phyloP scores from a whole-genome alignment of 2,888 invertebrate species.

The Andrena praecox region DNA sequence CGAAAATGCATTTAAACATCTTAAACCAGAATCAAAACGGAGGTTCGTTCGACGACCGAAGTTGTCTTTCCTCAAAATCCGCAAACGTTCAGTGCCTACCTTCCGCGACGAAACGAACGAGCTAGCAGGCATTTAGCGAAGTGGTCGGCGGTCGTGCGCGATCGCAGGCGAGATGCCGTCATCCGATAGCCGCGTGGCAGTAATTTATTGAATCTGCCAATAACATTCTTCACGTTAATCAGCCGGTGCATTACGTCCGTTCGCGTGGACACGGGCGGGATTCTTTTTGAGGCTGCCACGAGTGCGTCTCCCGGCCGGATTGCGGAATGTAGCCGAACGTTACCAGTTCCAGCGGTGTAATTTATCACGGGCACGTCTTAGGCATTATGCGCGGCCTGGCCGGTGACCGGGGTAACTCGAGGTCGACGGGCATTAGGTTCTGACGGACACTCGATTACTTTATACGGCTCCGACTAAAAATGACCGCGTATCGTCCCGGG shows the following conservation, averaged over 20 bases:
- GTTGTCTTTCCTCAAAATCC: not conserved
- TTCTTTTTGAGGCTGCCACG: conserved; percentile 45
- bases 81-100: not conserved
- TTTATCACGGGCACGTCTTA: conserved; percentile 70
- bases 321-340: conserved; percentile 47
- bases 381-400: conserved; percentile 63
- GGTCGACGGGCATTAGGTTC: conserved; percentile 63
- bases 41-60: no score
- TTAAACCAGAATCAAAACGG: no score
- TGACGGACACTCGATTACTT: conserved; percentile 72
- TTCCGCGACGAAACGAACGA: not conserved
- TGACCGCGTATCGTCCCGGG: conserved; percentile 42
- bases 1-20: no score
- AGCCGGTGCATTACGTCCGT: conserved; percentile 35
- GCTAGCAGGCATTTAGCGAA: not conserved
- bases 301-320: conserved; percentile 32
- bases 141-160: not conserved
- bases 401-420: conserved; percentile 52
- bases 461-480: conserved; percentile 55
- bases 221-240: conserved; percentile 44
- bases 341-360: conserved; percentile 49
- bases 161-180: conserved; percentile 21
- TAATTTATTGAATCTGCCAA: conserved; percentile 56
- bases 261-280: conserved; percentile 34
- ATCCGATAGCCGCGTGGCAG: conserved; percentile 26